These are phyloP conservation scores for Acanthornis magna DNA, from an alignment of 2,797 vertebrate species.

Conservation along the genomic window DNA sequence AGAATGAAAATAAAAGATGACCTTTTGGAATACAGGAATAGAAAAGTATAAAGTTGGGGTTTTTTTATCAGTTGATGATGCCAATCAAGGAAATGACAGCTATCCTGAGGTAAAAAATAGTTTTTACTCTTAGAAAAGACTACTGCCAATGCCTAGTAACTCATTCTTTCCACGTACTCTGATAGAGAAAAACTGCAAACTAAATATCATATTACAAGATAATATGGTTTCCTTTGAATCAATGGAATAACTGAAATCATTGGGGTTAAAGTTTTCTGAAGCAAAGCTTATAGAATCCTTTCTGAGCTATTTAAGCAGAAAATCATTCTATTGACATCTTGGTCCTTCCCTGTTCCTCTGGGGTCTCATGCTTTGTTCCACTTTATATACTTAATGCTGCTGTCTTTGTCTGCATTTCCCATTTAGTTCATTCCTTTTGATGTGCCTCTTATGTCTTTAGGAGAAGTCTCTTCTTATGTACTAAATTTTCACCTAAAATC, in stretches of 20 bases:
- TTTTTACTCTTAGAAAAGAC: not conserved
- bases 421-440: not conserved
- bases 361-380: not conserved
- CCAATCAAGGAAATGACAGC: not conserved
- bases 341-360: not conserved
- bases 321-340: not conserved
- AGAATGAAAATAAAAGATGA: not conserved
- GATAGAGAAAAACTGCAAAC: not conserved
- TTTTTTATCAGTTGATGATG: not conserved
- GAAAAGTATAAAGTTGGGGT: fast-evolving
- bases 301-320: slow-evolving; percentile 42
- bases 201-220: not conserved
- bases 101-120: not conserved
- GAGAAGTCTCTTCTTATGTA: not conserved
- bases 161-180: not conserved
- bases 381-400: slow-evolving; percentile 26
- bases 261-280: slow-evolving; percentile 12
- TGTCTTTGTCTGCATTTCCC: not conserved
- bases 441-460: not conserved
- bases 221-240: not conserved
- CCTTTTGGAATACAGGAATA: not conserved
- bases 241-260: not conserved
- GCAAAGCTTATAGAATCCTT: not conserved
- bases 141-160: not conserved
- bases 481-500: slow-evolving; percentile 11